Evolutionary conservation across 2,888 invertebrate species (phyloP), one percentile per base, ranked within the genome.

Genomic region (Augochlorella aurata): DNA sequence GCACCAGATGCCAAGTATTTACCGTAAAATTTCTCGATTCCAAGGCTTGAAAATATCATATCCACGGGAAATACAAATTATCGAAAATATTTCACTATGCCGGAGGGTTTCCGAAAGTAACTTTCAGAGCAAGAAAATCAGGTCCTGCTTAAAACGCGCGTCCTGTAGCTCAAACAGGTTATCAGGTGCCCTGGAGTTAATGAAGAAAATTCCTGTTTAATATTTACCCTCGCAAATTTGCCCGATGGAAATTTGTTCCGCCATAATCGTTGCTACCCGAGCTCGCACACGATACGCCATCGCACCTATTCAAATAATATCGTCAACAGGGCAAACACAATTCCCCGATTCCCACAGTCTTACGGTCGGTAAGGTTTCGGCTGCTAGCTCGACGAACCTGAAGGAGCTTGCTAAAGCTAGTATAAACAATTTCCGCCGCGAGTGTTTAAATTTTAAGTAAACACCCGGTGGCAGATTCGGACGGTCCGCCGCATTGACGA

Each of bases 241-340:
- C 29, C 61, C 16, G 24, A 29, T 29, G 61, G 16, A 61, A 29
- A 61, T 61, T 61, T 29, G 61, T 29, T 61, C 24, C 24, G 16
- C 61, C 61, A 16, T 24, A 61, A 61, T 61, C 61, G 61, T 29
- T 61, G 29, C 61, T 24, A 29, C 61, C 24, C 16, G 61, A 14
- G 16, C 24, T 61, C 29, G 54, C 29, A 8, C 61, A 16, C 61
- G 61, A 58, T 58, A 58, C 16, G 16, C 16, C 29, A 7, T 29
- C 29, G 16, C 61, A 61, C 61, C 61, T 61, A 61, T 8, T 61
- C 61, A 61, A 61, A 61, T 61, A 61, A 29, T 61, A 61, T 61
- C 61, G 61, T 16, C 61, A 29, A 29, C 61, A 29, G 16, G 16
- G 29, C 61, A 29, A 61, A 61, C 29, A 61, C 61, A 29, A 61